Evolutionary conservation across 2,797 vertebrate genomes (phyloP), one percentile per base, ranked within the genome.

Genomic region (Phoebastria nigripes): DNA sequence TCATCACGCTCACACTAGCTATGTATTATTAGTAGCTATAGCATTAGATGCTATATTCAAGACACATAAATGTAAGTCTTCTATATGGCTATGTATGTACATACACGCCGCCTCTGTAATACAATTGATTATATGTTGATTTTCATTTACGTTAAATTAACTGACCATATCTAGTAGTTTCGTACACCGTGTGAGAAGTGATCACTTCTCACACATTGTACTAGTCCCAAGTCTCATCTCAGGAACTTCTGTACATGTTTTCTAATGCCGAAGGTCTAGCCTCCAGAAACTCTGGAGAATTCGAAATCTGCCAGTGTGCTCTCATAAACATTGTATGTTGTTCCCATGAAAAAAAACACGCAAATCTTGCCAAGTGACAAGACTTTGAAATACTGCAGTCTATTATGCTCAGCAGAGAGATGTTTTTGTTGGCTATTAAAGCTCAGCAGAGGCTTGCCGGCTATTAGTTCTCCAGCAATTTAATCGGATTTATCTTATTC

Each of bases 351-450:
- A 77, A 95, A 69, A 22, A 41, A 0, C 47, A 67, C 0, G 0
- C 8, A 90, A 78, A 82, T 41, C 84, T 87, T 12, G 4, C 77
- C 80, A 94, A 92, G 42, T 72, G 63, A 85, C 56, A 85, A 58
- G 56, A 63, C 44, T 59, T 49, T 69, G 85, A 96, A 93, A 89
- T 51, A 51, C 29, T 87, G 63, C 86, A 63, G 93, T 66, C 74
- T 46, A 20, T 81, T 73, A 49, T 62, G 69, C 84, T 87, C 84
- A 35, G 77, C 69, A 86, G 56, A 89, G 71, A 41, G 59, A 80
- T 95, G 90, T 80, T 95, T 95, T 71, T 91, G 78, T 93, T 97
- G 94, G 89, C 89, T 69, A 52, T 52, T 70, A 56, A 76, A 91
- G 65, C 87, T 88, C 87, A 92, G 69, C 49, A 92, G 72, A 94